These are phyloP conservation scores for Cryptosula pallasiana DNA, from an alignment of 2,888 invertebrate species.

Conservation along the genomic window DNA sequence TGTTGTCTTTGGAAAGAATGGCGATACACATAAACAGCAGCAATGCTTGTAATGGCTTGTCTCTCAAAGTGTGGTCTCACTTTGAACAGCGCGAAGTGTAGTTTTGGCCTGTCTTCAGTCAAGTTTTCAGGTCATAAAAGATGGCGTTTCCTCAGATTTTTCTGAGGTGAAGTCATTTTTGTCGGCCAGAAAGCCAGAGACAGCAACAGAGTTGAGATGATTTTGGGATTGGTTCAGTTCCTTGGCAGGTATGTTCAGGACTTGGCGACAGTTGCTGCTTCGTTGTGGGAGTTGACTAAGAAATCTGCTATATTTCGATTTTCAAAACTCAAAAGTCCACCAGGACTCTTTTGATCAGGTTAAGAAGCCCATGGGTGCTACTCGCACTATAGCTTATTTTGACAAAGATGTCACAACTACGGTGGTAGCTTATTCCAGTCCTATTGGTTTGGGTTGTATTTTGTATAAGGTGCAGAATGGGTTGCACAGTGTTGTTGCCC, in stretches of 20 bases:
- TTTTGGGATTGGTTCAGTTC: slow-evolving; percentile 7
- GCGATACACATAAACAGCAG: background rate
- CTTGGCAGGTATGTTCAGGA: background rate
- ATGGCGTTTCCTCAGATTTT: background rate
- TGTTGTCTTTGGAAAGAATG: background rate
- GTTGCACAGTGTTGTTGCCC: background rate
- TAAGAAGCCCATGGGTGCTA: background rate
- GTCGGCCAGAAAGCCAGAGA: background rate
- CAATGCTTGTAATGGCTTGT: background rate
- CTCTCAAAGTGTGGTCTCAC: background rate
- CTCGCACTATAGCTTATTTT: background rate
- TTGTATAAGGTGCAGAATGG: background rate
- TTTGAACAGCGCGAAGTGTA: background rate
- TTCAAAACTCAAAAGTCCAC: background rate
- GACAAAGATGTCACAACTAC: background rate
- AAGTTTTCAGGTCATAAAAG: background rate
- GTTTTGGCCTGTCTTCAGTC: slow-evolving; percentile 5
- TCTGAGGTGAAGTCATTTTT: background rate
- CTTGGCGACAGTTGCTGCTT: slow-evolving; percentile 1
- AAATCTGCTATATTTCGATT: background rate
- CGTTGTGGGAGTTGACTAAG: background rate
- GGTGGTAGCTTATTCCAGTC: background rate
- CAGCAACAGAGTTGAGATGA: background rate
- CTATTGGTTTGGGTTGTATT: background rate
- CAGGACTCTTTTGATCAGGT: background rate